These are phyloP conservation scores for Chaetura pelagica DNA, from an alignment of 2,113 vertebrate species.

Conservation along the genomic window DNA sequence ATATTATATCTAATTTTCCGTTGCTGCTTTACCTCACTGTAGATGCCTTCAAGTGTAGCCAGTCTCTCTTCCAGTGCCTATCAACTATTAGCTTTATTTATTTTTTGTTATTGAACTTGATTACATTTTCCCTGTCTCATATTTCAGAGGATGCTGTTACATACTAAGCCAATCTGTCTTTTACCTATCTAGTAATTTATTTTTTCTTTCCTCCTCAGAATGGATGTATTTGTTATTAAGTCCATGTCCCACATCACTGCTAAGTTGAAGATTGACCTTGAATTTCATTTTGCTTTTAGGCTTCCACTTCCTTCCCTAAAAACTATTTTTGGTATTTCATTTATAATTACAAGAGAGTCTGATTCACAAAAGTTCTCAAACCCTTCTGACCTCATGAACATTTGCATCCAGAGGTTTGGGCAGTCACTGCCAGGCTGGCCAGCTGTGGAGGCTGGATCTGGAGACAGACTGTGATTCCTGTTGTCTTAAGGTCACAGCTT, in stretches of 20 bases:
- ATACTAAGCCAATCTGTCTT: slow-evolving; percentile 49
- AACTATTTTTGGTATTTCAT: slow-evolving; percentile 44
- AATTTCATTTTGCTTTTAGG: slow-evolving; percentile 64
- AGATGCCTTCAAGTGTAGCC: slow-evolving; percentile 25
- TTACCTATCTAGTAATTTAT: slow-evolving; percentile 20
- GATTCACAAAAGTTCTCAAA: slow-evolving; percentile 20
- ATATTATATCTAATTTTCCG: slow-evolving; percentile 30
- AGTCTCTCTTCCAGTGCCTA: not conserved
- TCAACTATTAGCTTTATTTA: slow-evolving; percentile 36
- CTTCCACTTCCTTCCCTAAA: slow-evolving; percentile 45
- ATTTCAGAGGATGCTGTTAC: slow-evolving; percentile 7
- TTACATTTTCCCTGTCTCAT: not conserved
- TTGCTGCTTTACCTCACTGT: slow-evolving; percentile 11
- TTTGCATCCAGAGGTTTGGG: slow-evolving; percentile 5
- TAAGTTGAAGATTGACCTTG: slow-evolving; percentile 57
- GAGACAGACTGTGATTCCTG: not conserved
- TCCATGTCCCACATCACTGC: not conserved
- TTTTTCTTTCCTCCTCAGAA: slow-evolving; percentile 18
- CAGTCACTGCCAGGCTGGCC: not conserved
- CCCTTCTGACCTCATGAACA: not conserved
- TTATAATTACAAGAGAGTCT: slow-evolving; percentile 19
- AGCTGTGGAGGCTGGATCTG: slow-evolving; percentile 3
- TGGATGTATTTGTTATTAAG: slow-evolving; percentile 56
- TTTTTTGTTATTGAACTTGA: slow-evolving; percentile 41
- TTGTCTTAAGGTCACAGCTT: not conserved